A percentile compares a stretch with the other conserved stretches of the same genome.
Conservation (phyloP, 2,797 vertebrate species). For the Bucorvus abyssinicus region DNA sequence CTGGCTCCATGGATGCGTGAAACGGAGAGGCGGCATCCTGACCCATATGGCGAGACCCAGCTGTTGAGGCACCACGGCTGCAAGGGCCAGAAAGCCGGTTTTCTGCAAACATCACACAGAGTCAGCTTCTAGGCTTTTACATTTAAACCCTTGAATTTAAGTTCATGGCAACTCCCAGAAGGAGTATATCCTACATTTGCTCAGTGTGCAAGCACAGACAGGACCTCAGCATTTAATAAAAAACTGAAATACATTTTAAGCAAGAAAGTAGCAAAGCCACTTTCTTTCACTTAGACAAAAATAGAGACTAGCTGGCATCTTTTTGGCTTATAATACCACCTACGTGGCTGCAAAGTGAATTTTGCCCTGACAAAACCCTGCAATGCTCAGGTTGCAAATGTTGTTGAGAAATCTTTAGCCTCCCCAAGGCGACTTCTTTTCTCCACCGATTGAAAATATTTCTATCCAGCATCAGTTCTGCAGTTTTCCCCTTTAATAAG, state of each 20-base stretch:
- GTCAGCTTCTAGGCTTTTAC: neutral
- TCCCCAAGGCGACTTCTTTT: neutral
- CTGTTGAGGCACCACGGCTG: neutral
- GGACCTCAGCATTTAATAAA: neutral
- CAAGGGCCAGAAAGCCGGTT: neutral
- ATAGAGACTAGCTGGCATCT: neutral
- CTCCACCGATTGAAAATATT: neutral
- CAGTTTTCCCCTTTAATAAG: conserved; percentile 16
- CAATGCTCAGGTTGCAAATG: neutral
- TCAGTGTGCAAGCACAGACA: neutral
- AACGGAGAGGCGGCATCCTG: neutral
- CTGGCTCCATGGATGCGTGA: neutral
- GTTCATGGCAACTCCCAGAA: neutral
- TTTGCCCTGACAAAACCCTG: neutral
- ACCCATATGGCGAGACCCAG: neutral
- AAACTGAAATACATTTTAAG: neutral
- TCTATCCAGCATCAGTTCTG: neutral
- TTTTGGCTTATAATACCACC: neutral
- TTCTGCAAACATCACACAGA: neutral
- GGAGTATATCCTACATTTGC: neutral
- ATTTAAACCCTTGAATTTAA: neutral
- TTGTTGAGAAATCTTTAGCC: neutral
- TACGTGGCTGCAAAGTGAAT: neutral
- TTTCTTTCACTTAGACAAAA: neutral
- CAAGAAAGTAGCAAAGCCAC: neutral